Evolutionary conservation across 2,113 vertebrate species (phyloP), one percentile per base, ranked within the genome.

Genomic region (Pao palembangensis): DNA sequence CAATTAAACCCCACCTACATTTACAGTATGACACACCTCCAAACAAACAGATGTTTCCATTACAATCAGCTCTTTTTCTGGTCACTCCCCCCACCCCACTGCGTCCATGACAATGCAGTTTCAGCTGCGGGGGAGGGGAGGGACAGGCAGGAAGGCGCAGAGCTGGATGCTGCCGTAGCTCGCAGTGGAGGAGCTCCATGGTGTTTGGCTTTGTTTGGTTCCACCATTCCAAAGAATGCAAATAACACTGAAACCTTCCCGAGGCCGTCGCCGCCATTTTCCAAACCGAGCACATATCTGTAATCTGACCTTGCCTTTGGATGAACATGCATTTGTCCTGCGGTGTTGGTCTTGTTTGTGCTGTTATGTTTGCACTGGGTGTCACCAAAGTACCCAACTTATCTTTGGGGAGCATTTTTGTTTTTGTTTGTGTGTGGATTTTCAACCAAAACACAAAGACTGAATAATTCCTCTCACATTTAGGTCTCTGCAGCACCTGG

Each of bases 31-130:
- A 59, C 77, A 53, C 79, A 67, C 74, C 69, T 68, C 65, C 76
- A 80, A 78, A 76, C 76, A 88, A 81, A 82, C 61, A 38, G 47
- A 49, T 43, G 69, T 86, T 89, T 84, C 61, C 87, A 85, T 80
- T 65, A 82, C 72, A 89, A 81, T 87, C 20, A 17, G 54, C 57
- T 67, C 66, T 54, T 72, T 73, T 76, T 64, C 58, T 5, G 42
- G 10, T 60, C 68, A 48, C 63, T 58, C 71, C 64, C 57, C 56
- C 51, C 38, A 48, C 46, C 5, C 15, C 64, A 64, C 73, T 21
- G 72, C 71, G 74, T 64, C 76, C 67, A 81, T 89, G 81, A 88
- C 84, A 86, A 88, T 80, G 69, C 57, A 28, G 3, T 73, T 46
- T 58, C 49, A 52, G 25, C 25, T 28, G 25, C 5, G 25, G 25